These are phyloP conservation scores for Hormaphis cornu DNA, from an alignment of 1,140 invertebrate species.

Conservation along the genomic window DNA sequence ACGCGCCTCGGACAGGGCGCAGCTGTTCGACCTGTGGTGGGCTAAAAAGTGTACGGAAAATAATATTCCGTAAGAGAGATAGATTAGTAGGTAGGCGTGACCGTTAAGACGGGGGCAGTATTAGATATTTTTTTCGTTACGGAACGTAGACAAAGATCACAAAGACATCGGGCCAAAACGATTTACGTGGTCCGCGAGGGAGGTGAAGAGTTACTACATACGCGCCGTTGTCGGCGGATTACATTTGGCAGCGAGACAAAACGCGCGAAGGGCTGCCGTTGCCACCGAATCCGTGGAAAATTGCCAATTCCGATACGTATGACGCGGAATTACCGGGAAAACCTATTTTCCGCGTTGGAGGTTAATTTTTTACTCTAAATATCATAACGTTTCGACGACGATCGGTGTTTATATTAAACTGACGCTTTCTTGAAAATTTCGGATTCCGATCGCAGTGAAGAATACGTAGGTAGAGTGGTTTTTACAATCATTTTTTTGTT, in stretches of 20 bases:
- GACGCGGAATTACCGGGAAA: constrained; percentile 30
- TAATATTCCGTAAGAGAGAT: too few species aligned
- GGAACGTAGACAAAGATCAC: constrained; percentile 27
- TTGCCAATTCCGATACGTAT: constrained; percentile 22
- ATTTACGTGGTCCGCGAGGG: background rate
- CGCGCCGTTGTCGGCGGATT: background rate
- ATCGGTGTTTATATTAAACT: too few species aligned
- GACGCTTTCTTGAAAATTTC: too few species aligned
- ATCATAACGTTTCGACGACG: background rate
- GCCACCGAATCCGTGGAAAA: constrained; percentile 19
- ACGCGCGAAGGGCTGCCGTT: constrained; percentile 2
- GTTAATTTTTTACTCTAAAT: constrained; percentile 7
- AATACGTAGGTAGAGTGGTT: background rate
- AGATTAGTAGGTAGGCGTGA: background rate
- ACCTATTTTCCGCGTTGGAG: constrained; percentile 14
- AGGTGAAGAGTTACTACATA: too few species aligned
- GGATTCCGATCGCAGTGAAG: too few species aligned
- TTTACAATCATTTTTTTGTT: background rate
- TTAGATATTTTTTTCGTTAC: background rate
- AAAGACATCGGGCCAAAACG: constrained; percentile 30
- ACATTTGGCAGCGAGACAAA: constrained; percentile 28
- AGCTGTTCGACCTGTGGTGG: too few species aligned
- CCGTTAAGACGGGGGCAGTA: background rate
- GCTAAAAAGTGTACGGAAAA: too few species aligned
- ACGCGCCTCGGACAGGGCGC: background rate